Percentiles rank a stretch among this genome's conserved stretches.
Conservation (phyloP, 2,113 vertebrate species). For the human (Homo sapiens) region DNA sequence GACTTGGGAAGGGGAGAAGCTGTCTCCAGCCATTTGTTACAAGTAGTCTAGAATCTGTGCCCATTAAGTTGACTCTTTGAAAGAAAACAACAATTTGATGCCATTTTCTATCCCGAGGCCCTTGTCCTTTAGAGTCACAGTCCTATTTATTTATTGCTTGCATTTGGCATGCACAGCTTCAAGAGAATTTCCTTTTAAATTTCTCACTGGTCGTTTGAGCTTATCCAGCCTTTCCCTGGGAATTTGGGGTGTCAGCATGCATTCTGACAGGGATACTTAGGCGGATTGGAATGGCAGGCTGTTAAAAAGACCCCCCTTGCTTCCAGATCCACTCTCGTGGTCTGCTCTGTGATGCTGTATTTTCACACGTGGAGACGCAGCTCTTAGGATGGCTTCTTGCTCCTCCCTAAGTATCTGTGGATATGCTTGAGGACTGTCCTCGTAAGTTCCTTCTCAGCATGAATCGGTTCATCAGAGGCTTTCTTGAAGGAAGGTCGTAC, state of each 20-base stretch:
- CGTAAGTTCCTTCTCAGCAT: background rate
- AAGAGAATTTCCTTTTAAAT: background rate
- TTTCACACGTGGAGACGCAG: background rate
- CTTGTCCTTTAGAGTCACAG: background rate
- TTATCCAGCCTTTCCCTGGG: background rate
- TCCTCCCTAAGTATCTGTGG: background rate
- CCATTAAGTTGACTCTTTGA: background rate
- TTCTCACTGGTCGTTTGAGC: background rate
- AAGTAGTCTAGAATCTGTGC: background rate
- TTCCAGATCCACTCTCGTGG: background rate
- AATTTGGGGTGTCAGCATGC: too few relatives aligned
- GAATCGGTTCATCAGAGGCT: background rate
- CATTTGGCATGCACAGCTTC: background rate
- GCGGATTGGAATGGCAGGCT: background rate
- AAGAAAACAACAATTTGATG: background rate
- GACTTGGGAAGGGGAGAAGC: background rate
- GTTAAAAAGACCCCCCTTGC: background rate
- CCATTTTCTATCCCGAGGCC: background rate
- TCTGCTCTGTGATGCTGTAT: rapidly evolving
- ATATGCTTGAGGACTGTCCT: background rate
- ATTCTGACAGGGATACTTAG: background rate
- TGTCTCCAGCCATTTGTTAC: background rate
- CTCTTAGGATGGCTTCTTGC: background rate
- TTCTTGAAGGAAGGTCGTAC: background rate
- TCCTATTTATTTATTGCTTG: background rate